Evolutionary conservation across 2,888 invertebrate genomes (phyloP), one percentile per base, ranked within the genome.

Genomic region (Saturnia pavonia): DNA sequence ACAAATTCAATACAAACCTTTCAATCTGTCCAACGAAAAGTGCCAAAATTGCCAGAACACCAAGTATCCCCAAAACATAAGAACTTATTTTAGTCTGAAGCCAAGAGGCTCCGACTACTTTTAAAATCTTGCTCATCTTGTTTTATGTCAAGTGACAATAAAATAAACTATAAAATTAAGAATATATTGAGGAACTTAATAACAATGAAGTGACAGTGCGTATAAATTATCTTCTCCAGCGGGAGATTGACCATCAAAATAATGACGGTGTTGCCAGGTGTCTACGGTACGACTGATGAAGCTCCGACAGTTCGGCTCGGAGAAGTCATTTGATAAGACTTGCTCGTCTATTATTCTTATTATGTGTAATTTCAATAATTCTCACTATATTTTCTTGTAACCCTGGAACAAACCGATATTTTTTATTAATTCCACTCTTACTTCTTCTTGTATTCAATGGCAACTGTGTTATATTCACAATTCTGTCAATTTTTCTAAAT

Each of bases 41-140:
- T 68, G 96, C 95, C 78, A 96, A 92, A 74, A 96, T 95, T 73
- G 96, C 96, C 72, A 96, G 88, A 71, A 96, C 88, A 75, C 95
- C 96, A 76, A 96, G 95, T 80, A 96, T 94, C 71, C 95, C 95
- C 75, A 97, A 94, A 79, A 96, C 95, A 84, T 96, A 96, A 60
- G 96, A 96, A 85, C 96, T 96, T 82, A 96, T 95, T 85, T 96
- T 96, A 74, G 96, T 96, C 88, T 96, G 96, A 80, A 96, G 94
- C 96, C 96, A 96, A 71, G 96, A 96, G 85, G 97, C 96, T 80
- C 97, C 97, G 73, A 97, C 96, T 75, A 97, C 96, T 94, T 97
- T 97, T 87, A 97, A 91, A 94, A 96, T 96, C 87, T 95, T 95
- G 81, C 84, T 90, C 93, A 92, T 93, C 84, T 82, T 87, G 69